A percentile compares a stretch with the other conserved stretches of the same genome.
Evolutionary conservation across 1,140 invertebrate genomes (phyloP).

Genomic region (Zophobas atratus): DNA sequence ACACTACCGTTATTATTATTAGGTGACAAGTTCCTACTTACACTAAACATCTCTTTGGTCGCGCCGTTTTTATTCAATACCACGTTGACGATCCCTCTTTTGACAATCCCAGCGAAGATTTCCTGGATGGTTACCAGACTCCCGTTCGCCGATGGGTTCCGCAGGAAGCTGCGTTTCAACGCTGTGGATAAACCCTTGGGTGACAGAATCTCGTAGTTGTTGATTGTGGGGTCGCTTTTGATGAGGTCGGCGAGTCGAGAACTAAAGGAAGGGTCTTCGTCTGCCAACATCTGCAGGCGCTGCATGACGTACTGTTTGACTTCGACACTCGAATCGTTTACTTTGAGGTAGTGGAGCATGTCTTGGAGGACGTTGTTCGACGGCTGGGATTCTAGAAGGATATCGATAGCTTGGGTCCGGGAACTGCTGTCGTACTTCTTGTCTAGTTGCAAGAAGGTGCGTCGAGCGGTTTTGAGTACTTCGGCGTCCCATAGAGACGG

Average conservation of each 20-base stretch:
- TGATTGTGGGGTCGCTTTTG: conserved; percentile 67
- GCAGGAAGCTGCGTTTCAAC: conserved; percentile 75
- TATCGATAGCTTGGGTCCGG: conserved; percentile 80
- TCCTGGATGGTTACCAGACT: conserved; percentile 83
- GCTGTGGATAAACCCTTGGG: conserved; percentile 82
- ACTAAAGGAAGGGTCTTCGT: conserved; percentile 70
- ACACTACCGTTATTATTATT: background rate
- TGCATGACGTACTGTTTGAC: conserved; percentile 79
- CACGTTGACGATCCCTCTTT: conserved; percentile 83
- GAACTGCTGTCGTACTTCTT: conserved; percentile 79
- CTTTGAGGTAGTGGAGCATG: conserved; percentile 72
- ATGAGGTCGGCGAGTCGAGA: conserved; percentile 68
- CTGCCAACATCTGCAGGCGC: conserved; percentile 74
- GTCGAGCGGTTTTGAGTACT: conserved; percentile 69
- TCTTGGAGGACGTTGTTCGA: conserved; percentile 71
- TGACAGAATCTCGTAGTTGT: conserved; percentile 79
- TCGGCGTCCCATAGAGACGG: conserved; percentile 68
- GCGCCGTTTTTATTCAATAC: conserved; percentile 72
- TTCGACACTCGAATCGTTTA: conserved; percentile 74
- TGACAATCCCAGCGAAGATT: conserved; percentile 81
- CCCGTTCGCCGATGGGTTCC: conserved; percentile 76
- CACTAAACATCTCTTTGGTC: conserved; percentile 71
- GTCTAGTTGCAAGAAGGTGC: conserved; percentile 78
- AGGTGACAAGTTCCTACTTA: conserved; percentile 57
- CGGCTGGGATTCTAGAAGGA: conserved; percentile 76